Percentiles rank a stretch among this genome's conserved stretches.
phyloP scores from a whole-genome alignment of 2,113 vertebrate species.

The Anarhynchus alexandrinus region DNA sequence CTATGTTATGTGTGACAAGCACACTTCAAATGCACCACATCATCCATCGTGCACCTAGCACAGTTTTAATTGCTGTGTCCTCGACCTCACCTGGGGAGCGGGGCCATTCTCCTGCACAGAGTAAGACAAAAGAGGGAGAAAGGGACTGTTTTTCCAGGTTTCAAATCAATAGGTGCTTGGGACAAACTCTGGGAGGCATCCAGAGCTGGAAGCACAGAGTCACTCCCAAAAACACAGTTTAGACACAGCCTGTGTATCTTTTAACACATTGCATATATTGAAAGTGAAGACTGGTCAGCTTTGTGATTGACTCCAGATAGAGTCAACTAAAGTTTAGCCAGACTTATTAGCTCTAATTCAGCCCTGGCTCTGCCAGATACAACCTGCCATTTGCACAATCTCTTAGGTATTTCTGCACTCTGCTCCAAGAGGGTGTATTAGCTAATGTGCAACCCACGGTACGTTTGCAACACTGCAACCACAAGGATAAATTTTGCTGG shows the following conservation, averaged over 20 bases:
- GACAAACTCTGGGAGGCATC: neutral
- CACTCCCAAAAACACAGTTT: neutral
- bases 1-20: neutral
- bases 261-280: neutral
- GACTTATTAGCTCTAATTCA: neutral
- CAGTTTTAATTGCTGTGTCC: neutral
- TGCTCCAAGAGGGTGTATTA: conserved; percentile 38
- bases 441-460: conserved; percentile 38
- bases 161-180: neutral
- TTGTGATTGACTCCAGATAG: conserved; percentile 40
- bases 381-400: conserved; percentile 28
- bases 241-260: neutral
- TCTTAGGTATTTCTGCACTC: conserved; percentile 48
- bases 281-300: conserved; percentile 8
- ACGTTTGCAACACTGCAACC: conserved; percentile 28
- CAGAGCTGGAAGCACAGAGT: neutral
- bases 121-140: neutral
- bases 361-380: conserved; percentile 24
- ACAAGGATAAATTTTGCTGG: conserved; percentile 5
- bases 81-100: neutral
- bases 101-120: neutral
- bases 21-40: neutral
- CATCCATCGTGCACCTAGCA: neutral
- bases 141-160: neutral
- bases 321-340: conserved; percentile 44